Conservation (phyloP, 2,113 vertebrate genomes). For the Aspidoscelis tigris region DNA sequence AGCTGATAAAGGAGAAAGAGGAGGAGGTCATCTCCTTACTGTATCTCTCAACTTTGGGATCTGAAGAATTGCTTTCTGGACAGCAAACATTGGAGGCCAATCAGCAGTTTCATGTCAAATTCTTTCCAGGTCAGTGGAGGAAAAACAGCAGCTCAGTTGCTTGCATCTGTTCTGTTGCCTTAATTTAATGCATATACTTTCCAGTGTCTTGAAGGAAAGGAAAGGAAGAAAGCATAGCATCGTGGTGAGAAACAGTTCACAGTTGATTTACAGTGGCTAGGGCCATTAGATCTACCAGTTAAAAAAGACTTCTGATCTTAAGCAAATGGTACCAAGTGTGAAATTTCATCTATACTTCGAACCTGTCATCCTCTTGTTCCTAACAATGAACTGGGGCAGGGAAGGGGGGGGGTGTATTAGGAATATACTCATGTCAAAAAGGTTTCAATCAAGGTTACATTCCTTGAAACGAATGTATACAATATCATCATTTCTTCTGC, state of each 20-base stretch:
- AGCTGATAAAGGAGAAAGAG: conserved; percentile 47
- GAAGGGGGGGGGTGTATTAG: not conserved
- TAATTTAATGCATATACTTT: fast-evolving
- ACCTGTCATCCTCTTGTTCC: not conserved
- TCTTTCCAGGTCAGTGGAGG: not conserved
- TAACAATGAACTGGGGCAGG: not conserved
- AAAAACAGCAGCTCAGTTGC: conserved; percentile 28
- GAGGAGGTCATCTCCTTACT: not conserved
- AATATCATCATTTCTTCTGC: not conserved
- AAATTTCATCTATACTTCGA: conserved; percentile 56
- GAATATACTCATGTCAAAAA: conserved; percentile 9
- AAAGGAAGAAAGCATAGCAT: conserved; percentile 31
- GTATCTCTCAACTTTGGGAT: not conserved
- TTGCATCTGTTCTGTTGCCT: not conserved
- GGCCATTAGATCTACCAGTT: conserved; percentile 38
- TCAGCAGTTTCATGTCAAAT: conserved; percentile 20
- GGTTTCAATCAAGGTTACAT: conserved; percentile 6
- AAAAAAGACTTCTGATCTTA: conserved; percentile 48
- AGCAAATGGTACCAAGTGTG: conserved; percentile 52
- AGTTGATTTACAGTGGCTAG: conserved; percentile 42
- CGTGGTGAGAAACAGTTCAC: conserved; percentile 49
- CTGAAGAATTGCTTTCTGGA: conserved; percentile 50
- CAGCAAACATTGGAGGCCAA: conserved; percentile 34
- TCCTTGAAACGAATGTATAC: not conserved
- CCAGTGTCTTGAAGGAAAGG: not conserved